Conservation (phyloP, 2,888 invertebrate genomes). For the Julus scanicus region DNA sequence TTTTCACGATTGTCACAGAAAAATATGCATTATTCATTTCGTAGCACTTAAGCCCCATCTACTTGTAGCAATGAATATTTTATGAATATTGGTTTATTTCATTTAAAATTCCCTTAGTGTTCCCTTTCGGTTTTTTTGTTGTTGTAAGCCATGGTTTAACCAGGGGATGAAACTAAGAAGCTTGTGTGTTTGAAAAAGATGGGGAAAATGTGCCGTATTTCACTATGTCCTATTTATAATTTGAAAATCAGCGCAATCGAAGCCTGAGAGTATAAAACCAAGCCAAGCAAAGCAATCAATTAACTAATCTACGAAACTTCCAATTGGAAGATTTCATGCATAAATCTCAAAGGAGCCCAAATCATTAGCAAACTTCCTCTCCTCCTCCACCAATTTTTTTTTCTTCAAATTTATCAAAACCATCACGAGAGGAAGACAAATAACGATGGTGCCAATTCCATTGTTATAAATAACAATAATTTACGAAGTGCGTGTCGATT, state of each 20-base stretch:
- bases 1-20: not conserved
- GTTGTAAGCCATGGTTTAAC: not conserved
- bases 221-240: not conserved
- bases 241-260: conserved; percentile 19
- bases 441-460: conserved; percentile 12
- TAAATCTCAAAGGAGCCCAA: conserved; percentile 14
- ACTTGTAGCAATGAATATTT: not conserved
- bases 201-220: not conserved
- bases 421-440: not conserved
- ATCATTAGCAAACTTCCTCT: conserved; percentile 11
- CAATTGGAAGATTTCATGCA: conserved; percentile 10
- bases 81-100: conserved; percentile 8
- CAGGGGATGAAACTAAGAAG: not conserved
- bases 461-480: not conserved
- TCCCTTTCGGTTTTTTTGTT: not conserved
- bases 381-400: not conserved
- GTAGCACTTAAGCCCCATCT: not conserved
- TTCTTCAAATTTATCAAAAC: not conserved
- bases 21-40: conserved; percentile 24
- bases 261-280: not conserved
- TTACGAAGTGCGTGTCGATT: not conserved
- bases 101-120: not conserved
- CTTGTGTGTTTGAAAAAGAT: conserved; percentile 9
- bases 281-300: conserved; percentile 35
- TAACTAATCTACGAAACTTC: conserved; percentile 18